These are phyloP conservation scores for sheep (Ovis aries) DNA, from an alignment of 2,113 vertebrate species.

Conservation along the genomic window DNA sequence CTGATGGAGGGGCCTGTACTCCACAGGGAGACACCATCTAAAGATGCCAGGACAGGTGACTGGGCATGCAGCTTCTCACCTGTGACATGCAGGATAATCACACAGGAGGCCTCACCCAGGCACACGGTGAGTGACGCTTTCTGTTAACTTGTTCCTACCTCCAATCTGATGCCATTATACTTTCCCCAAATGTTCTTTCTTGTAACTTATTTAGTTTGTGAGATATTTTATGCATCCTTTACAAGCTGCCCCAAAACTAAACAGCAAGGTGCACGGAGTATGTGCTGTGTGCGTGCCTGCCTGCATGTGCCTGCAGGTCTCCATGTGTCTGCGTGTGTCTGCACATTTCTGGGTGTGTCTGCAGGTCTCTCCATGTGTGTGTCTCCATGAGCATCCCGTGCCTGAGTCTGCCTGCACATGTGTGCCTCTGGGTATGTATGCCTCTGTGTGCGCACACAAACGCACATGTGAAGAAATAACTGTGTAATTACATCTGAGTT, in stretches of 20 bases:
- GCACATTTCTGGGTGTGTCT: neutral
- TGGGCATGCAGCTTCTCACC: neutral
- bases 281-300: neutral
- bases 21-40: neutral
- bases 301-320: neutral
- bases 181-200: neutral
- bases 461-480: neutral
- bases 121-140: neutral
- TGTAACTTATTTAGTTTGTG: neutral
- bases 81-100: too few species aligned
- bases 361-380: neutral
- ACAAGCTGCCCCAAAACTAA: neutral
- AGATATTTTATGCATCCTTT: neutral
- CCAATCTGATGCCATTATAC: neutral
- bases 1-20: neutral
- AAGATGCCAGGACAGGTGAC: neutral
- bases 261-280: neutral
- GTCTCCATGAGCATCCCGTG: neutral
- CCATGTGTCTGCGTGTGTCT: neutral
- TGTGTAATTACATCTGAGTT: neutral
- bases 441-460: rapidly evolving
- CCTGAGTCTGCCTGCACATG: neutral
- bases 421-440: neutral
- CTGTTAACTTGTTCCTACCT: neutral
- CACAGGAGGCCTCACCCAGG: too few species aligned